phyloP scores from a whole-genome alignment of 2,888 invertebrate species.

The Ennomos fuscantarius region DNA sequence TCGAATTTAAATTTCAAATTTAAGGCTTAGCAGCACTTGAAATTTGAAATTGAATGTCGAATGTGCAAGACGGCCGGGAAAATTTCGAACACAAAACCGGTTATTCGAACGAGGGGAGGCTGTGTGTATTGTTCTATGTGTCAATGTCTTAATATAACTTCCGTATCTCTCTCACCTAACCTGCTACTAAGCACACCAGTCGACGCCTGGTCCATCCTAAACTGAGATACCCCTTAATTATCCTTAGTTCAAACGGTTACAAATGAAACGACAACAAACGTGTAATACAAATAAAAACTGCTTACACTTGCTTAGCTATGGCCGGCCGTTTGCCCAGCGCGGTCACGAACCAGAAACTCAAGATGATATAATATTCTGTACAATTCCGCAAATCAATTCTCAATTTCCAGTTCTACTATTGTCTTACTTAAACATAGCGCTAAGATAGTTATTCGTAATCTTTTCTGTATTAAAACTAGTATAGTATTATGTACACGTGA shows the following conservation, averaged over 20 bases:
- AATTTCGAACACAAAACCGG: slow-evolving; percentile 72
- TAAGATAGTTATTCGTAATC: slow-evolving; percentile 78
- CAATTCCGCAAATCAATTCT: slow-evolving; percentile 77
- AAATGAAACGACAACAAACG: slow-evolving; percentile 84
- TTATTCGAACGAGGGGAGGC: slow-evolving; percentile 63
- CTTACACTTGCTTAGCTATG: slow-evolving; percentile 83
- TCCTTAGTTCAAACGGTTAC: slow-evolving; percentile 83
- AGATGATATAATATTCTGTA: slow-evolving; percentile 73
- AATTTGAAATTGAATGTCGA: slow-evolving; percentile 24
- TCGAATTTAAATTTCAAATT: slow-evolving; percentile 37
- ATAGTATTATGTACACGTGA: slow-evolving; percentile 72
- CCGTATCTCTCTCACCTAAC: slow-evolving; percentile 75
- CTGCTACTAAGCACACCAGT: slow-evolving; percentile 78
- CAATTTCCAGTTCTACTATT: slow-evolving; percentile 73
- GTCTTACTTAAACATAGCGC: slow-evolving; percentile 79
- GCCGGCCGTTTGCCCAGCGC: slow-evolving; percentile 73
- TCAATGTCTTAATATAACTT: slow-evolving; percentile 75
- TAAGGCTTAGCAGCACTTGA: slow-evolving; percentile 29
- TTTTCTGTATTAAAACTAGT: slow-evolving; percentile 82
- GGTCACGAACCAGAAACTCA: slow-evolving; percentile 67
- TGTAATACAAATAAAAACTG: slow-evolving; percentile 82
- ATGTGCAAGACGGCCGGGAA: slow-evolving; percentile 46
- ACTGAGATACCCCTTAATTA: slow-evolving; percentile 82
- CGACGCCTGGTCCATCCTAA: slow-evolving; percentile 85
- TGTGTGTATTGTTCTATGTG: slow-evolving; percentile 71